Conservation (phyloP, 2,113 vertebrate genomes). For the Channa maculata region DNA sequence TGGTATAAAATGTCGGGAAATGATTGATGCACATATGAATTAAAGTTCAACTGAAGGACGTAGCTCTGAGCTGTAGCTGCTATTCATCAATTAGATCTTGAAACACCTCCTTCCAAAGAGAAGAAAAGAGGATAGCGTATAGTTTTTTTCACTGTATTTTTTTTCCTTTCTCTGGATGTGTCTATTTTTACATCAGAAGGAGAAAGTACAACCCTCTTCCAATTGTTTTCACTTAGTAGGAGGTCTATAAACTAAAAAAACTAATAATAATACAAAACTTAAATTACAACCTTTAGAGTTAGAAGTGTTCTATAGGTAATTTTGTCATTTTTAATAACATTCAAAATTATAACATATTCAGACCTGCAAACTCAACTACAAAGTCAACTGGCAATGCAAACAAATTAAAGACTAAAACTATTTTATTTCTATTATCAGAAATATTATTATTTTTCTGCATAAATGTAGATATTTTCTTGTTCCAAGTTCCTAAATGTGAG, state of each 20-base stretch:
- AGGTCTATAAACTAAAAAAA: neutral
- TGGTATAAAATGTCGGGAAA: slow-evolving; percentile 64
- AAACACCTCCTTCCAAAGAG: slow-evolving; percentile 68
- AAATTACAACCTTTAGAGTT: too few species aligned
- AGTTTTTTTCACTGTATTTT: slow-evolving; percentile 35
- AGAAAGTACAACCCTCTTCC: slow-evolving; percentile 9
- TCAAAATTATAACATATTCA: too few species aligned
- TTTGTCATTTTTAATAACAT: too few species aligned
- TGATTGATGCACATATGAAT: slow-evolving; percentile 82
- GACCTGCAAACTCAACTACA: too few species aligned
- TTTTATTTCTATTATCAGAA: too few species aligned
- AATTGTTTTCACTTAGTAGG: neutral
- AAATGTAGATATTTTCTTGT: too few species aligned
- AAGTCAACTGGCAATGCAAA: too few species aligned
- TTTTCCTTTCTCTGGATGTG: slow-evolving; percentile 11
- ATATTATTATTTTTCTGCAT: too few species aligned
- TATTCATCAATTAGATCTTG: slow-evolving; percentile 81
- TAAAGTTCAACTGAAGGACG: slow-evolving; percentile 84
- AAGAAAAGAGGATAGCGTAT: slow-evolving; percentile 31
- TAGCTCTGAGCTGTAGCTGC: slow-evolving; percentile 67
- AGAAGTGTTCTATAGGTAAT: too few species aligned
- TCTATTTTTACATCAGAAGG: slow-evolving; percentile 26
- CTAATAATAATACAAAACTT: too few species aligned
- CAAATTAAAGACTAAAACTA: too few species aligned
- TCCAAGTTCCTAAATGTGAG: too few species aligned